Evolutionary conservation across 1,140 invertebrate genomes (phyloP).

Genomic region (Cotesia vestalis): DNA sequence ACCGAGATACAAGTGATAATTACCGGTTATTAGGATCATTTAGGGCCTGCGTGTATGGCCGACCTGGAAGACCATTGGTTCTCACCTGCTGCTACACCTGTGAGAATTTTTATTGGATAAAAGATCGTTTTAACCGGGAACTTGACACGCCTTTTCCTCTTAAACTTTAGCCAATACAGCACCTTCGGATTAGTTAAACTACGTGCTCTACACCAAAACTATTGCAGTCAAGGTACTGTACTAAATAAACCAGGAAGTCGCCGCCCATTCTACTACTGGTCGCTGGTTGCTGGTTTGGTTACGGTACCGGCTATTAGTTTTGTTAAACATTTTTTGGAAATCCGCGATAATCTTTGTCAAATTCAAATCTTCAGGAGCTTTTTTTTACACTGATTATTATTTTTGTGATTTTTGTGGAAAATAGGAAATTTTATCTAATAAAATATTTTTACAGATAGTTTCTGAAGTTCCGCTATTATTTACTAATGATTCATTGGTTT

Average conservation of each 20-base stretch:
- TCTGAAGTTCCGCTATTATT: too few relatives aligned
- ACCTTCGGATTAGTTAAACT: not conserved
- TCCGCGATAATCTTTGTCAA: not conserved
- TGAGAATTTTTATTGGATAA: conserved; percentile 24
- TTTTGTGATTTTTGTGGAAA: too few relatives aligned
- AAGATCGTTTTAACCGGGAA: conserved; percentile 22
- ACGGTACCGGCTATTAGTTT: not conserved
- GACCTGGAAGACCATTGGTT: conserved; percentile 28
- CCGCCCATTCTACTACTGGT: conserved; percentile 11
- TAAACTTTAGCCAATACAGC: conserved; percentile 31
- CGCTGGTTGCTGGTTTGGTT: not conserved
- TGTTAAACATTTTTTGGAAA: not conserved
- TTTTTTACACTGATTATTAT: too few relatives aligned
- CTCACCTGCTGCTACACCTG: not conserved
- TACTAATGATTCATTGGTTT: too few relatives aligned
- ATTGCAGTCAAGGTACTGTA: not conserved
- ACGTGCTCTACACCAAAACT: not conserved
- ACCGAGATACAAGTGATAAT: conserved; percentile 30
- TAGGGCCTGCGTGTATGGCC: conserved; percentile 25
- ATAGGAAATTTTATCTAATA: too few relatives aligned
- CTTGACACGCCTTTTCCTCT: conserved; percentile 44
- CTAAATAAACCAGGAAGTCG: conserved; percentile 11
- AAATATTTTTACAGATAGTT: too few relatives aligned
- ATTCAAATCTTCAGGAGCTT: not conserved
- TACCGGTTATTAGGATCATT: conserved; percentile 32